phyloP scores from a whole-genome alignment of 2,113 vertebrate species.

The Machaerirhynchus nigripectus region DNA sequence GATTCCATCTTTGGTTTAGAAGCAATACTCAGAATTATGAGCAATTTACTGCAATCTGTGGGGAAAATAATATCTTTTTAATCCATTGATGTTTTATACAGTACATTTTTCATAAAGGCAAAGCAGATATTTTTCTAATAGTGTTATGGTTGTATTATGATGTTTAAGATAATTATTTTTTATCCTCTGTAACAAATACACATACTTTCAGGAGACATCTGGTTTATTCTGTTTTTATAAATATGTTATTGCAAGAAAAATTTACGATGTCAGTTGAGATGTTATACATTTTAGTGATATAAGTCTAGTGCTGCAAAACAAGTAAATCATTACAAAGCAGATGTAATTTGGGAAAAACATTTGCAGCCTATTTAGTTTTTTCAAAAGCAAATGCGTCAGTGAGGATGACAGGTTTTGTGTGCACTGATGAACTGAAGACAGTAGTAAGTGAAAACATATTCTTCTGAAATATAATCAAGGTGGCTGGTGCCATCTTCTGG shows the following conservation, averaged over 20 bases:
- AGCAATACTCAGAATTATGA: background rate
- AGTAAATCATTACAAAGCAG: background rate
- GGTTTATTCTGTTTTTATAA: background rate
- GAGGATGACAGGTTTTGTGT: background rate
- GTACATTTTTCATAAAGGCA: background rate
- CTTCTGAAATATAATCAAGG: background rate
- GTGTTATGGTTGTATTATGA: background rate
- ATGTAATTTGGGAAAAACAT: background rate
- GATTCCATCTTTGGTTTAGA: background rate
- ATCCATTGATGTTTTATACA: background rate
- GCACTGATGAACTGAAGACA: background rate
- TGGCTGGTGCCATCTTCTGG: slow-evolving; percentile 50
- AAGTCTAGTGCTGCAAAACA: background rate
- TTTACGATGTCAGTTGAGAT: background rate
- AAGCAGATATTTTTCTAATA: background rate
- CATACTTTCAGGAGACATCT: background rate
- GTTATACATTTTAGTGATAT: background rate
- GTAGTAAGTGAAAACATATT: background rate
- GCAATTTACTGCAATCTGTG: background rate
- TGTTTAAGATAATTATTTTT: background rate
- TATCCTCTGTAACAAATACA: background rate
- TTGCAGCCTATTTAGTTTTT: background rate
- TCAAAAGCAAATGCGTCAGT: background rate
- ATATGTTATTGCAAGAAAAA: background rate
- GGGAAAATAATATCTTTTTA: background rate